Evolutionary conservation across 2,797 vertebrate species (phyloP).

Genomic region (Mionectes olivaceus): DNA sequence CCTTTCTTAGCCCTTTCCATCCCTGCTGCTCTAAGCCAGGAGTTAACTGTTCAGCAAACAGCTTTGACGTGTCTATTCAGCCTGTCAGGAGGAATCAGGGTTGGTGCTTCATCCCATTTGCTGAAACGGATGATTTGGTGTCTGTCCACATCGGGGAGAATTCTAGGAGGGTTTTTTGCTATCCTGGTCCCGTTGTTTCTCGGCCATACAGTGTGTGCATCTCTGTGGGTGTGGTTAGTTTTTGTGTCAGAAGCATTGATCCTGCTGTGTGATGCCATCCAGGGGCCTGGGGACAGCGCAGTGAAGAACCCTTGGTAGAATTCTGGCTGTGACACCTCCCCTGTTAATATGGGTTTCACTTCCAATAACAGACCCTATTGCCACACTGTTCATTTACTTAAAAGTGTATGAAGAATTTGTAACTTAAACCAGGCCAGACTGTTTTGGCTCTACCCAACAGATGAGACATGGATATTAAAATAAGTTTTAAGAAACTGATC

Average conservation of each 20-base stretch:
- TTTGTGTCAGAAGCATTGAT: slow-evolving; percentile 47
- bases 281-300: not conserved
- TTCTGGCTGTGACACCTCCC: slow-evolving; percentile 38
- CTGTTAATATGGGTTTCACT: slow-evolving; percentile 80
- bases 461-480: slow-evolving; percentile 79
- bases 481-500: slow-evolving; percentile 79
- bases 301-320: slow-evolving; percentile 53
- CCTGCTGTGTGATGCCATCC: slow-evolving; percentile 4
- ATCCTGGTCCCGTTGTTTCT: not conserved
- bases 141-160: not conserved
- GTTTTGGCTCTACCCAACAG: slow-evolving; percentile 76
- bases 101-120: not conserved
- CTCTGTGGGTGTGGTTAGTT: slow-evolving; percentile 41
- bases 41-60: slow-evolving; percentile 11
- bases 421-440: slow-evolving; percentile 78
- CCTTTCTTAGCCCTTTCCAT: not conserved
- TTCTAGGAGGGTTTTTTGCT: slow-evolving; percentile 49
- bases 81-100: not conserved
- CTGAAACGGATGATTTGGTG: not conserved
- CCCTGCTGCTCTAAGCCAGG: not conserved
- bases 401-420: slow-evolving; percentile 80
- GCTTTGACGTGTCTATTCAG: not conserved
- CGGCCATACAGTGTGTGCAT: slow-evolving; percentile 18
- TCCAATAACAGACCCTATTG: slow-evolving; percentile 71
- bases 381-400: slow-evolving; percentile 79